These are phyloP conservation scores for Xenopus borealis DNA, from an alignment of 2,113 vertebrate genomes.

Conservation along the genomic window DNA sequence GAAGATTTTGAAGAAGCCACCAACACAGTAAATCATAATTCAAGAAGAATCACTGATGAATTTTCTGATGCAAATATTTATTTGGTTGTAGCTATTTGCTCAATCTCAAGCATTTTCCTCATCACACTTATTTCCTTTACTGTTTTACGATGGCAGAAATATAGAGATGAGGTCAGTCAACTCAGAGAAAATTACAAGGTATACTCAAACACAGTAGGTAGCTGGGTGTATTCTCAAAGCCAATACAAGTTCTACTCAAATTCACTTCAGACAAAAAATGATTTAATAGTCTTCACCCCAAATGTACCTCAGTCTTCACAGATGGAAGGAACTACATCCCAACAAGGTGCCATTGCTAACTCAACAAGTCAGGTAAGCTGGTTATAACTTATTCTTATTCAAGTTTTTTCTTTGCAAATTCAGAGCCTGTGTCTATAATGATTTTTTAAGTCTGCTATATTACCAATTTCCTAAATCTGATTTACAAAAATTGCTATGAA, in stretches of 20 bases:
- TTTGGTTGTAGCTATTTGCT: constrained; percentile 57
- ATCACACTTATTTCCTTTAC: constrained; percentile 6
- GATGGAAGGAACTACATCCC: not conserved
- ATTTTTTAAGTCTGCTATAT: too few species aligned
- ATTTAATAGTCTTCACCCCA: constrained; percentile 67
- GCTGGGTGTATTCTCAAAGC: constrained; percentile 53
- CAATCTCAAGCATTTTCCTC: constrained; percentile 50
- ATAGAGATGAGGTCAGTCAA: constrained; percentile 20
- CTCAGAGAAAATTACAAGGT: constrained; percentile 46
- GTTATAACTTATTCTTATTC: too few species aligned
- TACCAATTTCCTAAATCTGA: too few species aligned
- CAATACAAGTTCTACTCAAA: constrained; percentile 51
- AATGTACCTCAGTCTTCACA: constrained; percentile 42
- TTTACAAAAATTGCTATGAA: too few species aligned
- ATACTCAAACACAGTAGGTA: constrained; percentile 53
- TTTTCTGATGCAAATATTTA: constrained; percentile 51
- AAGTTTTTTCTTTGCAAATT: too few species aligned
- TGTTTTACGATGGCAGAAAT: constrained; percentile 14
- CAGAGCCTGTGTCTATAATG: too few species aligned
- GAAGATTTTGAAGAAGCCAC: not conserved
- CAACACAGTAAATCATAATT: not conserved
- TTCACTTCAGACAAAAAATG: constrained; percentile 46
- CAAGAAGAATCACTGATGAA: not conserved
- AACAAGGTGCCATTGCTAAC: not conserved
- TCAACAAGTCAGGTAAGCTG: constrained; percentile 13